These are phyloP conservation scores for Euura lappo DNA, from an alignment of 1,140 invertebrate genomes.

Conservation along the genomic window DNA sequence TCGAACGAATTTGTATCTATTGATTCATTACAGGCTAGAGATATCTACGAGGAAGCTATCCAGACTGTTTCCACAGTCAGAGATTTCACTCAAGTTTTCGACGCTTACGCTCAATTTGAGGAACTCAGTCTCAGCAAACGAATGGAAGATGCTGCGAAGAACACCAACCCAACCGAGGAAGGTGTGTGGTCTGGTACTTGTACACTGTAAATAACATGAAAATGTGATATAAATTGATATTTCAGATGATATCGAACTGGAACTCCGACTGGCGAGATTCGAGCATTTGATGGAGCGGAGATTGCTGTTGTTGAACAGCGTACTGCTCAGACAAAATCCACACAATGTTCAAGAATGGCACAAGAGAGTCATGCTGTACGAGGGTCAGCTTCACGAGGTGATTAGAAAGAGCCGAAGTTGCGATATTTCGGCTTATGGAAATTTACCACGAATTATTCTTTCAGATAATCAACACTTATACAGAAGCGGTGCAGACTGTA, in stretches of 20 bases:
- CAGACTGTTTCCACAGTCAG: slow-evolving; percentile 95
- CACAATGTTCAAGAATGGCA: slow-evolving; percentile 99
- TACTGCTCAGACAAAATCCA: slow-evolving; percentile 96
- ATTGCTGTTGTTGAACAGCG: slow-evolving; percentile 92
- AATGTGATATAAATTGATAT: slow-evolving; percentile 28
- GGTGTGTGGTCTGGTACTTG: slow-evolving; percentile 49
- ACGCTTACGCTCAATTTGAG: slow-evolving; percentile 99
- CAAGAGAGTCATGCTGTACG: slow-evolving; percentile 92
- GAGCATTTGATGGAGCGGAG: slow-evolving; percentile 96
- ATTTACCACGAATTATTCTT: slow-evolving; percentile 22
- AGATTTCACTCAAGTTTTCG: slow-evolving; percentile 99
- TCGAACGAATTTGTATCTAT: background rate
- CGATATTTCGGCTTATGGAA: slow-evolving; percentile 8
- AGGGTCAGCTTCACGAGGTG: slow-evolving; percentile 89
- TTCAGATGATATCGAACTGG: slow-evolving; percentile 90
- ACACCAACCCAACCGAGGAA: slow-evolving; percentile 75
- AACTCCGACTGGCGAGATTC: slow-evolving; percentile 88
- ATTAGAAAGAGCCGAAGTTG: slow-evolving; percentile 60
- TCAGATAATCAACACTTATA: slow-evolving; percentile 94
- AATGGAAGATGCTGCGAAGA: slow-evolving; percentile 86
- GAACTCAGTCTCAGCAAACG: slow-evolving; percentile 90
- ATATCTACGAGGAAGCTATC: slow-evolving; percentile 99
- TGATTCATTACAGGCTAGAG: slow-evolving; percentile 73
- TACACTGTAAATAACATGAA: slow-evolving; percentile 1
- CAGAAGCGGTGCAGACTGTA: slow-evolving; percentile 97